Percentiles rank a stretch among this genome's conserved stretches.
Evolutionary conservation across 2,888 invertebrate genomes (phyloP).

Genomic region (Euplagia quadripunctaria): DNA sequence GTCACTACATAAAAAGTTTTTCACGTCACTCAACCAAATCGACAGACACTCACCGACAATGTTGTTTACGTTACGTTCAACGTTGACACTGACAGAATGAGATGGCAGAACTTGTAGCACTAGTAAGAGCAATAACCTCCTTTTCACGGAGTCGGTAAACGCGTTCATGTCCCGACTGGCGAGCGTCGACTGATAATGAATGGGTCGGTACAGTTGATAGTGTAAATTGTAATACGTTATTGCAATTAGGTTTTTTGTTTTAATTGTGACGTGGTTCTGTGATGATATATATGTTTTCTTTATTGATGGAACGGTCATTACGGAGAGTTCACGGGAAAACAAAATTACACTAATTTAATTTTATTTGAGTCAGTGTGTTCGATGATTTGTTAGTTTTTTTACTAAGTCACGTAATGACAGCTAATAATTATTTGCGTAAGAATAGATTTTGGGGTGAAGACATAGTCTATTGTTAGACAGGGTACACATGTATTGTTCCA

Average conservation of each 20-base stretch:
- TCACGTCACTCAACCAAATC: conserved; percentile 1
- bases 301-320: conserved; percentile 2
- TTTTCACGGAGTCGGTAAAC: conserved; percentile 12
- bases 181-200: conserved; percentile 18
- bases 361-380: not conserved
- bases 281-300: not conserved
- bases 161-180: conserved; percentile 18
- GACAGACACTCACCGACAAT: conserved; percentile 18
- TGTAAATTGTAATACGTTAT: conserved; percentile 5
- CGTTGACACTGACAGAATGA: conserved; percentile 25
- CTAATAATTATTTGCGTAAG: no score
- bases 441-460: no score
- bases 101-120: conserved; percentile 24
- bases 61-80: not conserved
- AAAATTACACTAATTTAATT: not conserved
- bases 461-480: no score
- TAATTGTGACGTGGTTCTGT: not conserved
- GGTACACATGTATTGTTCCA: no score
- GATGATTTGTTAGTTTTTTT: not conserved
- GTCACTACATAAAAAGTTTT: no score
- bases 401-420: no score
- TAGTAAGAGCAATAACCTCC: conserved; percentile 6
- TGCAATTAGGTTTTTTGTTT: not conserved
- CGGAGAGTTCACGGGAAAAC: not conserved
- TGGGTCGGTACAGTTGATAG: conserved; percentile 5